A percentile compares a stretch with the other conserved stretches of the same genome.
phyloP scores from a whole-genome alignment of 2,888 invertebrate species.

The Slavum lentiscoides region DNA sequence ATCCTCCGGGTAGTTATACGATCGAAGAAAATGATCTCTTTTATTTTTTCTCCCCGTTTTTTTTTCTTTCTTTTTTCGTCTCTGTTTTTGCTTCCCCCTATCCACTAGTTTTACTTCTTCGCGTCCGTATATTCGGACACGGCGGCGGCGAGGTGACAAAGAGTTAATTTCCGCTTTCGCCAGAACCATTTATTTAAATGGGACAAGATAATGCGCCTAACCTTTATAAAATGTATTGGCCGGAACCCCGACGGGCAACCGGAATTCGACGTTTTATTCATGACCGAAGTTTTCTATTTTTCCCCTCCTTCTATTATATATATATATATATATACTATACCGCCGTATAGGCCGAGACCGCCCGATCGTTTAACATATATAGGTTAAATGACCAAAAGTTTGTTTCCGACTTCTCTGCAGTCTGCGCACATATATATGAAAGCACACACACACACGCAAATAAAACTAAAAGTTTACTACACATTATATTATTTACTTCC shows the following conservation, averaged over 20 bases:
- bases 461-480: constrained; percentile 21
- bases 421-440: not conserved
- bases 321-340: not conserved
- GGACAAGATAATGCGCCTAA: constrained; percentile 52
- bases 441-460: not conserved
- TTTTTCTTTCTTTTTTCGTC: not conserved
- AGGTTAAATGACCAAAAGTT: constrained; percentile 44
- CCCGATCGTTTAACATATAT: constrained; percentile 35
- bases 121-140: constrained; percentile 39
- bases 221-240: constrained; percentile 52
- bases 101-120: not conserved
- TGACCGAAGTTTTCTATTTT: constrained; percentile 47
- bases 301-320: not conserved
- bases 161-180: constrained; percentile 52
- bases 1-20: constrained; percentile 40
- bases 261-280: constrained; percentile 53
- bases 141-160: constrained; percentile 44
- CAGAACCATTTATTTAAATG: constrained; percentile 52
- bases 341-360: not conserved
- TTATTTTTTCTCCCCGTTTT: constrained; percentile 27
- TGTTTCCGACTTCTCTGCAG: constrained; percentile 22
- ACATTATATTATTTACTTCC: not conserved
- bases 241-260: constrained; percentile 50
- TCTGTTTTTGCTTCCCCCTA: not conserved
- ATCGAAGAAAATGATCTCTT: constrained; percentile 44